Percentiles rank a stretch among this genome's conserved stretches.
These are phyloP conservation scores for Samia ricini DNA, from an alignment of 1,140 invertebrate species.

Conservation along the genomic window DNA sequence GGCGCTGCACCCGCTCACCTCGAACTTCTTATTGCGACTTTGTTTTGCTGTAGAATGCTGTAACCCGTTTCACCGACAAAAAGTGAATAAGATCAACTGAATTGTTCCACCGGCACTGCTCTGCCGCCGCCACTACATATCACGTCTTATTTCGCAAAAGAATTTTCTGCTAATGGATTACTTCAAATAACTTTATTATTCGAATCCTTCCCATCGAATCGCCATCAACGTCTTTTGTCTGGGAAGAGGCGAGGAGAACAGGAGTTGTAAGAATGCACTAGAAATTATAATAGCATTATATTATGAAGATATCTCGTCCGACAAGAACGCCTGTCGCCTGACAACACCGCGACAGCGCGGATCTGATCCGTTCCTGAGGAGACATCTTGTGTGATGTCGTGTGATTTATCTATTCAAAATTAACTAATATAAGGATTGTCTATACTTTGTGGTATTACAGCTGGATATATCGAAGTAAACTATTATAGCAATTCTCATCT, in stretches of 20 bases:
- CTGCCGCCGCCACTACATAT: not conserved
- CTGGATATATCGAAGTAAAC: too few relatives aligned
- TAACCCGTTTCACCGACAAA: not conserved
- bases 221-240: not conserved
- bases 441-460: too few relatives aligned
- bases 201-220: not conserved
- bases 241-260: too few relatives aligned
- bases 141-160: not conserved
- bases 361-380: too few relatives aligned
- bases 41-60: not conserved
- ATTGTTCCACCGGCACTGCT: too few relatives aligned
- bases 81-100: not conserved
- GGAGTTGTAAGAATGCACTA: not conserved
- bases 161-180: not conserved
- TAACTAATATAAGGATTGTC: too few relatives aligned
- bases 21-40: not conserved
- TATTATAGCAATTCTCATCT: too few relatives aligned
- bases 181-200: not conserved
- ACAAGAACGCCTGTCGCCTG: not conserved
- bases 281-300: not conserved
- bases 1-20: not conserved
- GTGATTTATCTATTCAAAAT: too few relatives aligned
- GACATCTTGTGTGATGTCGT: too few relatives aligned
- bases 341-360: too few relatives aligned
- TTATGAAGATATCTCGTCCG: not conserved